Base-by-base conservation (phyloP, 2,797 vertebrate genomes). In the Gila robusta region DNA sequence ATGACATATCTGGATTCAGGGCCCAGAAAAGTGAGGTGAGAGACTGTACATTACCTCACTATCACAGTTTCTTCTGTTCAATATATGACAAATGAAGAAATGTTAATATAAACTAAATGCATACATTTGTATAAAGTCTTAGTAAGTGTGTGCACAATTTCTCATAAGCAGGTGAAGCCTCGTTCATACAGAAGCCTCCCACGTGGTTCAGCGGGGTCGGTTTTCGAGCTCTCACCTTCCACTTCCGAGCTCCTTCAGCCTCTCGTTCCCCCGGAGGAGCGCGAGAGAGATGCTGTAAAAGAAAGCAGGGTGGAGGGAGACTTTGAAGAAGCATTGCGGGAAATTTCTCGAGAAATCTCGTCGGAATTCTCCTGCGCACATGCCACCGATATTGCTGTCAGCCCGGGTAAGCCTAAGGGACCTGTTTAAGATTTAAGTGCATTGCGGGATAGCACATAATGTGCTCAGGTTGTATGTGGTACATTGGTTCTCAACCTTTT, bases 1-100 rank as follows among this genome's bases (percentile, higher is more conserved):
- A 97, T 66, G 96, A 97, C 87, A 94, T 96, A 76, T 95, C 97
- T 17, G 82, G 92, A 89, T 98, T 99, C 90, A 95, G 94, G 62
- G 72, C 90, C 87, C 95, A 92, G 90, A 96, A 87, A 91, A 88
- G 83, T 0, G 93, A 88, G 91, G 97, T 96, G 76, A 86, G 89
- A 77, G 6, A 39, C 23, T 56, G 21, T 37, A 77, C 32, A 77
- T 21, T 23, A 56, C 49, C 0, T 0, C 19, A 12, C 73, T 4
- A 39, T 39, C 37, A 39, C n/a, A n/a, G 52, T n/a, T 73, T 73
- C 71, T 19, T 5, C 8, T 28, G n/a, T 28, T 37, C 19, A 77
- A 1, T 37, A 37, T 14, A 35, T 56, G 19, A 21, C 21, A 56
- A 56, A 56, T 56, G 6, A 78, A 59, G 52, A 10, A 8, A 2